Base-by-base conservation (phyloP, 2,113 vertebrate genomes). In the Indicator indicator region DNA sequence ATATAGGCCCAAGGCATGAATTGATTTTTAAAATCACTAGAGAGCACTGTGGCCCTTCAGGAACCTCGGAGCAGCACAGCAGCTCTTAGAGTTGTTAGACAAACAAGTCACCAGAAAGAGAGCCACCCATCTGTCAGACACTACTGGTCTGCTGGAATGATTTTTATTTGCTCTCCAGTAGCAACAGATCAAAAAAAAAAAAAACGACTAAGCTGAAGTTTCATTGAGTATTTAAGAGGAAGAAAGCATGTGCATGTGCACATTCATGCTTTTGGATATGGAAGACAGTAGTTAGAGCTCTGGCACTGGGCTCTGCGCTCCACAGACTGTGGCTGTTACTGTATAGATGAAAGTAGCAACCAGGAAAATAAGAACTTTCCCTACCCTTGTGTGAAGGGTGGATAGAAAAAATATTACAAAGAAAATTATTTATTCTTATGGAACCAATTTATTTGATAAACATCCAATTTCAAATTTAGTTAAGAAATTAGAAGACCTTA, bases 41-140 rank as follows among this genome's bases (percentile, higher is more conserved):
- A 80, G 90, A 91, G 94, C 92, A 96, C 75, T 95, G 88, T 90
- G 85, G 64, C 36, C 82, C 67, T 96, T 93, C 68, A 80, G 63
- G 40, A 96, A 44, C 44, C 60, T 65, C 60, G 26, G 33, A 81
- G 62, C 62, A 84, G 77, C 52, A 80, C 32, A 68, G 40, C 15
- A 71, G 12, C 46, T 74, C 52, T 54, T 14, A 4, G 63, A 70
- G 71, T 36, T 86, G n/a, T 85, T 5, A 75, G 42, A 64, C 54
- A 74, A 74, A 73, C n/a, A 65, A 73, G 64, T 42, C 80, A 63
- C 40, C 78, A 91, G 68, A 16, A 79, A 2, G 24, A 33, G n/a
- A 38, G 44, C 15, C 70, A 9, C 27, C n/a, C 70, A 69, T 69
- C 78, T 79, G 59, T 17, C 74, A 84, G 33, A 78, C 40, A 33